A percentile compares a stretch with the other conserved stretches of the same genome.
phyloP scores from a whole-genome alignment of 1,140 invertebrate species.

The Brachionus paranguensis region DNA sequence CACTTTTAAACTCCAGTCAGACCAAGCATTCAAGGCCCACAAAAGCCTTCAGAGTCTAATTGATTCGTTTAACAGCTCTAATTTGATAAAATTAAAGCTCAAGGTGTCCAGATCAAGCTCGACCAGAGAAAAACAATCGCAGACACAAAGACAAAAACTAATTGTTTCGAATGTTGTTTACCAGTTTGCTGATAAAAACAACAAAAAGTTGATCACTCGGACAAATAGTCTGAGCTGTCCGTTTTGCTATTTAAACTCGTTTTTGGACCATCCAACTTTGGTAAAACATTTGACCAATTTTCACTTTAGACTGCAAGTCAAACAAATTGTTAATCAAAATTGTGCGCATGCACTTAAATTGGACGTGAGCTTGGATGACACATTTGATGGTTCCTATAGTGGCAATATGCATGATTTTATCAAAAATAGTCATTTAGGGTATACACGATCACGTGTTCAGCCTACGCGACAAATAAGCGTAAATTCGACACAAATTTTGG shows the following conservation, averaged over 20 bases:
- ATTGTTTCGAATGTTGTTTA: too few relatives aligned
- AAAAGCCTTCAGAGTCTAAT: neutral
- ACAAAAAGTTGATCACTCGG: neutral
- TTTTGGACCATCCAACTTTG: neutral
- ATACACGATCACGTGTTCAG: too few relatives aligned
- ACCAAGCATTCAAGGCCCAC: neutral
- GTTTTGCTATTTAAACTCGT: neutral
- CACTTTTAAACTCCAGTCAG: neutral
- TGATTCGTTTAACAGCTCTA: neutral
- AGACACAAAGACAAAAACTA: too few relatives aligned
- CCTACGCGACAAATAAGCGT: conserved; percentile 1
- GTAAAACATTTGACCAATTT: conserved; percentile 6
- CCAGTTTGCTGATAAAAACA: neutral
- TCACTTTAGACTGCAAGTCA: conserved; percentile 28
- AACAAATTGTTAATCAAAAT: neutral
- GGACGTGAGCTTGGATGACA: conserved; percentile 71
- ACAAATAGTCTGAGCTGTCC: neutral
- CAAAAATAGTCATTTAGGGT: conserved; percentile 60
- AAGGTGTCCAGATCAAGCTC: too few relatives aligned
- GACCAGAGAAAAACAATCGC: too few relatives aligned
- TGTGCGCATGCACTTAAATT: neutral
- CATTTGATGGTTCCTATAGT: conserved; percentile 86
- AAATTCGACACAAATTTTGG: neutral
- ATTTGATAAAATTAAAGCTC: too few relatives aligned
- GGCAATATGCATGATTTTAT: conserved; percentile 85